phyloP scores from a whole-genome alignment of 2,888 invertebrate genomes.

The Carterocephalus palaemon region DNA sequence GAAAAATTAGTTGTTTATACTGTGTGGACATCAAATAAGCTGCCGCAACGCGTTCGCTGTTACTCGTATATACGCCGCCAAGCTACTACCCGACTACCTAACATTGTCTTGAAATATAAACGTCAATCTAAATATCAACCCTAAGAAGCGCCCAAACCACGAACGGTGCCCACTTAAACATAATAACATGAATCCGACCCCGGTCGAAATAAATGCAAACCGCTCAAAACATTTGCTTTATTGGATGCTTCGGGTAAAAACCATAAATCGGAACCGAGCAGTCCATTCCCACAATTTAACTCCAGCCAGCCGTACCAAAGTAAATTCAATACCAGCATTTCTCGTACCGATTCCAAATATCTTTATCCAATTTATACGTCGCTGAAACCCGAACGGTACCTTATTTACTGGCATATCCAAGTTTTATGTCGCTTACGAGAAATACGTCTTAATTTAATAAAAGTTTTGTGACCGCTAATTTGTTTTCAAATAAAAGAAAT shows the following conservation, averaged over 20 bases:
- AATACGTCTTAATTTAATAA: no score
- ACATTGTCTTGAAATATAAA: neutral
- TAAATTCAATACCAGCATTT: constrained; percentile 37
- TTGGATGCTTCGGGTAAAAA: constrained; percentile 17
- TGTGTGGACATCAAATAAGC: no score
- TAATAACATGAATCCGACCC: neutral
- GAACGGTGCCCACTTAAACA: neutral
- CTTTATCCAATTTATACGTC: constrained; percentile 57
- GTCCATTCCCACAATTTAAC: constrained; percentile 37
- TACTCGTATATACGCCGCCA: no score
- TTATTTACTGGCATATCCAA: constrained; percentile 43
- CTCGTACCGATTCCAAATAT: constrained; percentile 52
- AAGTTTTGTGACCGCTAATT: constrained; percentile 22
- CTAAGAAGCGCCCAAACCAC: neutral
- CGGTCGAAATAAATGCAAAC: constrained; percentile 23
- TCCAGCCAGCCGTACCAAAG: constrained; percentile 35
- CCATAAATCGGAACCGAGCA: constrained; percentile 24
- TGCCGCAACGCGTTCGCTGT: no score
- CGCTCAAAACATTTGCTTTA: constrained; percentile 23
- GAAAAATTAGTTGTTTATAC: no score
- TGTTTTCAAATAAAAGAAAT: no score
- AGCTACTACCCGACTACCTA: neutral
- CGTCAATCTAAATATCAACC: no score
- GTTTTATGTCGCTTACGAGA: constrained; percentile 24
- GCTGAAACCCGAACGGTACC: constrained; percentile 42